Evolutionary conservation across 2,888 invertebrate species (phyloP), one percentile per base, ranked within the genome.

Genomic region (Agriotes lineatus): DNA sequence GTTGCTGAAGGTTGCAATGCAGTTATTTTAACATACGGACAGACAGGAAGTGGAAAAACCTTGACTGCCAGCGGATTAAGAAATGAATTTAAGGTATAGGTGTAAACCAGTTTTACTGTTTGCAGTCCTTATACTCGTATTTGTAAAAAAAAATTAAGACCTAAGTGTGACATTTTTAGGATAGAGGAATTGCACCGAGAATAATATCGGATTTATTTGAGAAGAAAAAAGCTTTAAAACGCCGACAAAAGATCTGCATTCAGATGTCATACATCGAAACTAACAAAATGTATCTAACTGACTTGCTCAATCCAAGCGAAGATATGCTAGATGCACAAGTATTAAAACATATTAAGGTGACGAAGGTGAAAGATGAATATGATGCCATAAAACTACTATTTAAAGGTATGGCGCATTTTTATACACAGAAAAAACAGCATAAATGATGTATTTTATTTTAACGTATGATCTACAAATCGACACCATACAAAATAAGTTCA

Each of bases 41-140:
- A 85, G 78, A 84, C 83, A 0, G 84, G 84, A 20, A 80, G 82
- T 14, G 86, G 85, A 10, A 85, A 84, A 78, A 80, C 80, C 30
- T 70, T 81, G 39, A 84, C 83, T 1, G 73, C 79, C 20, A 76
- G 74, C 61, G 85, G 83, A 42, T 67, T 83, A 7, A 74, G 79
- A n/a, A 75, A 74, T 69, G 70, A 70, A 6, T 80, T 73, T 71
- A 67, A 78, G 67, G 79, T 79, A 77, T n/a, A 57, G 14, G 25
- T 25, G 1, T 5, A 52, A 9, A 48, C 4, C 6, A 14, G 12
- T 19, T 52, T 3, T 30, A 4, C 14, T n/a, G 10, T 6, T 14
- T 3, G 2, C n/a, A 22, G 20, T 22, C 5, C n/a, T 39, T 37
- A 22, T 37, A 1, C 39, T 5, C 18, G 4, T 39, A n/a, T 12